phyloP scores from a whole-genome alignment of 2,113 vertebrate genomes.

The Tachysurus fulvidraco region DNA sequence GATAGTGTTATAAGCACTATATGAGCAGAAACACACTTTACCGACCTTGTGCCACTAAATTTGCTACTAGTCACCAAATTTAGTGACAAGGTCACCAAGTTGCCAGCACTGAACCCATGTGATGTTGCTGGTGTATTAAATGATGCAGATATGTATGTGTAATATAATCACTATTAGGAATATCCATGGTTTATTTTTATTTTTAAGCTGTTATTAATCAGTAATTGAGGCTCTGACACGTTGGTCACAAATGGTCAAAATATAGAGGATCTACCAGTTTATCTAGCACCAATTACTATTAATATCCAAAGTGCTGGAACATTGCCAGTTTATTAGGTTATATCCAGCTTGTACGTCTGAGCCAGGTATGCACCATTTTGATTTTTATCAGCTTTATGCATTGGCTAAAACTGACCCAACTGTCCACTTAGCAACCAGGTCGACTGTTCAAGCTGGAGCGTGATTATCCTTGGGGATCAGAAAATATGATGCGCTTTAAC shows the following conservation, averaged over 20 bases:
- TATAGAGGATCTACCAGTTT: not conserved
- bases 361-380: not conserved
- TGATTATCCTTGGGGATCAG: not conserved
- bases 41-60: not conserved
- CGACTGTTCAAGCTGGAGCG: not conserved
- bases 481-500: not conserved
- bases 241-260: not conserved
- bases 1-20: not conserved
- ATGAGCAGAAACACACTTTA: no score
- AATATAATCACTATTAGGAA: not conserved
- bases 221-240: no score
- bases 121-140: not conserved
- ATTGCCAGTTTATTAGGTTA: not conserved
- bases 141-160: not conserved
- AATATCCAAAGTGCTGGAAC: not conserved
- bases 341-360: not conserved
- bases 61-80: not conserved
- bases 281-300: not conserved
- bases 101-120: not conserved
- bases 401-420: not conserved
- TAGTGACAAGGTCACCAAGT: not conserved
- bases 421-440: not conserved
- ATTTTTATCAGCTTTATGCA: not conserved
- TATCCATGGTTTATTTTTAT: not conserved
- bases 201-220: not conserved